Conservation (phyloP, 2,113 vertebrate genomes). For the Antechinus flavipes region DNA sequence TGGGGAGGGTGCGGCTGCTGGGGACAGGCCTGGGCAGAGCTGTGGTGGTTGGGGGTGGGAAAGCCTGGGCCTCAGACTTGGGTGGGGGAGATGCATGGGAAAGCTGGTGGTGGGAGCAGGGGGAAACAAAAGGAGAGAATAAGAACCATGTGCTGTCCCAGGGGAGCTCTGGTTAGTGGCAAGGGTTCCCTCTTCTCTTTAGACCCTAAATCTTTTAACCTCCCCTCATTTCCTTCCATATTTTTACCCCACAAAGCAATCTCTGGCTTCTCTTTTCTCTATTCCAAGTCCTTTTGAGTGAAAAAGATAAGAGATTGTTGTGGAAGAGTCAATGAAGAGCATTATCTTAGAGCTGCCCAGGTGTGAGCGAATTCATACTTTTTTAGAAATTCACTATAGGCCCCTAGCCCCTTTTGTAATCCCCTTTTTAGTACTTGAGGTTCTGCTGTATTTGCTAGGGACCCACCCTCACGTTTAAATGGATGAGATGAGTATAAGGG, state of each 20-base stretch:
- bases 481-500: constrained; percentile 48
- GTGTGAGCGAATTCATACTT: neutral
- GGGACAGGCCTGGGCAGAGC: constrained; percentile 75
- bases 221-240: neutral
- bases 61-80: constrained; percentile 43
- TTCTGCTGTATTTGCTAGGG: constrained; percentile 16
- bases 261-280: neutral
- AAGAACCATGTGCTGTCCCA: constrained; percentile 3
- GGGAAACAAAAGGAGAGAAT: neutral
- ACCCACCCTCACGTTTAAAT: constrained; percentile 15
- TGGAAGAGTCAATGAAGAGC: neutral
- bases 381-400: constrained; percentile 1
- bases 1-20: constrained; percentile 65
- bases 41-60: constrained; percentile 36
- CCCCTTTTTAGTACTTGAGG: constrained; percentile 12
- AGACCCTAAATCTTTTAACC: neutral
- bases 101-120: constrained; percentile 5
- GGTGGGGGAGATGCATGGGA: constrained; percentile 42
- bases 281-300: neutral
- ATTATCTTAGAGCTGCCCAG: neutral
- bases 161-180: neutral
- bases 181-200: constrained; percentile 24
- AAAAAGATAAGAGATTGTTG: neutral
- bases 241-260: neutral
- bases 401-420: constrained; percentile 27